A percentile compares a stretch with the other conserved stretches of the same genome.
Evolutionary conservation across 2,888 invertebrate genomes (phyloP).

Genomic region (Deilephila porcellus): DNA sequence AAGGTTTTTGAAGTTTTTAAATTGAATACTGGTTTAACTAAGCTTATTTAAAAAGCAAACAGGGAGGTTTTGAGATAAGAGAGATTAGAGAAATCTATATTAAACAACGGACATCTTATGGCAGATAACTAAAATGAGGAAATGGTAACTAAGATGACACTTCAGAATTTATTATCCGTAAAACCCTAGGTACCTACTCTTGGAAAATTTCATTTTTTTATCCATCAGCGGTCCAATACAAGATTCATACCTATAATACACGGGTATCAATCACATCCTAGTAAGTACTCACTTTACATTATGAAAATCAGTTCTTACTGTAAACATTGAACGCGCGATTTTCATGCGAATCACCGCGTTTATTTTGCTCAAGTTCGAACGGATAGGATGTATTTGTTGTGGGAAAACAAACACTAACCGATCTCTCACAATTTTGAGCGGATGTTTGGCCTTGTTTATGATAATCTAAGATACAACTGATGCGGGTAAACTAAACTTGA

Average conservation of each 20-base stretch:
- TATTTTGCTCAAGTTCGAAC: background rate
- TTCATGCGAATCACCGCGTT: background rate
- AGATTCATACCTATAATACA: no score
- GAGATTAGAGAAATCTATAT: no score
- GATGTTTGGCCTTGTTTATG: conserved; percentile 37
- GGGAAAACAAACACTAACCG: conserved; percentile 33
- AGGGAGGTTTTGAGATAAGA: no score
- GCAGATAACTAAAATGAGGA: background rate
- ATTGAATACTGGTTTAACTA: background rate
- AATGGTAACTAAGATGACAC: no score
- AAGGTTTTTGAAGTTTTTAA: background rate
- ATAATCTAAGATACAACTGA: conserved; percentile 32
- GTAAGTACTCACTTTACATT: background rate
- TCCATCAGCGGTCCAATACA: no score
- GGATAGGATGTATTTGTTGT: conserved; percentile 30
- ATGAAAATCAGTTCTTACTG: background rate
- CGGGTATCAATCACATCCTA: background rate
- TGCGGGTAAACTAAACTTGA: conserved; percentile 5
- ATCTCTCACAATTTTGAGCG: conserved; percentile 35
- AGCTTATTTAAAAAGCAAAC: background rate
- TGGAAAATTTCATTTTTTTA: no score
- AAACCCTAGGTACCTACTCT: no score
- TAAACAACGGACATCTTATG: background rate
- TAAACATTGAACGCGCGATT: background rate
- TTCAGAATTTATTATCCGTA: no score